Evolutionary conservation across 2,113 vertebrate genomes (phyloP).

Genomic region (Lates calcarifer): DNA sequence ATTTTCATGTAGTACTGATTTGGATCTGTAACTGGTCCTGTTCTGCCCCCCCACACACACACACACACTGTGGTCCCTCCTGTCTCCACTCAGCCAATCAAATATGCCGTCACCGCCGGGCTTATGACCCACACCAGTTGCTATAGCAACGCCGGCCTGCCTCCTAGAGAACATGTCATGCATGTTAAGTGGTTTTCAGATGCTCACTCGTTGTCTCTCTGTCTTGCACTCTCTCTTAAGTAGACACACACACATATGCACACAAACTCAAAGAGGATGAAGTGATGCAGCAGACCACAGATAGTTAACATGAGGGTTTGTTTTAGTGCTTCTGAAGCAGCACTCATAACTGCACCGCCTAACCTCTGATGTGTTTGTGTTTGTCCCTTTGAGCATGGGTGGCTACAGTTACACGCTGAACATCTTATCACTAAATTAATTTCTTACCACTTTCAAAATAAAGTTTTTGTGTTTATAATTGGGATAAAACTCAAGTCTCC

Average conservation of each 20-base stretch:
- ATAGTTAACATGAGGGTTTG: constrained; percentile 46
- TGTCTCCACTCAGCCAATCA: constrained; percentile 77
- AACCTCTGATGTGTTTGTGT: neutral
- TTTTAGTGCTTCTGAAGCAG: constrained; percentile 24
- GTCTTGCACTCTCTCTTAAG: constrained; percentile 44
- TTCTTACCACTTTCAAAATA: neutral
- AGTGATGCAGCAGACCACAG: constrained; percentile 19
- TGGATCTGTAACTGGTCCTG: constrained; percentile 52
- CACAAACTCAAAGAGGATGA: constrained; percentile 1
- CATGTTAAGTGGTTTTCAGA: constrained; percentile 82
- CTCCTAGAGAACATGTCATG: constrained; percentile 79
- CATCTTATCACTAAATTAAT: neutral
- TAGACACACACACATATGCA: constrained; percentile 25
- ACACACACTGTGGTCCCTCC: constrained; percentile 38
- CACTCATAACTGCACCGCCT: constrained; percentile 4
- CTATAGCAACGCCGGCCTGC: constrained; percentile 78
- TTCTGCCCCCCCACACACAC: constrained; percentile 10
- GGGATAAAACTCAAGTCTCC: neutral
- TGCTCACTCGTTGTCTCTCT: constrained; percentile 67
- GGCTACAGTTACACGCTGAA: neutral
- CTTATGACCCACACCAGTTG: constrained; percentile 80
- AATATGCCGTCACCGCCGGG: constrained; percentile 66
- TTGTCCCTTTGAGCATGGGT: constrained; percentile 5
- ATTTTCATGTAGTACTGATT: constrained; percentile 48
- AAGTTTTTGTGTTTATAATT: neutral